Conservation (phyloP, 1,140 invertebrate genomes). For the Metopolophium dirhodum region DNA sequence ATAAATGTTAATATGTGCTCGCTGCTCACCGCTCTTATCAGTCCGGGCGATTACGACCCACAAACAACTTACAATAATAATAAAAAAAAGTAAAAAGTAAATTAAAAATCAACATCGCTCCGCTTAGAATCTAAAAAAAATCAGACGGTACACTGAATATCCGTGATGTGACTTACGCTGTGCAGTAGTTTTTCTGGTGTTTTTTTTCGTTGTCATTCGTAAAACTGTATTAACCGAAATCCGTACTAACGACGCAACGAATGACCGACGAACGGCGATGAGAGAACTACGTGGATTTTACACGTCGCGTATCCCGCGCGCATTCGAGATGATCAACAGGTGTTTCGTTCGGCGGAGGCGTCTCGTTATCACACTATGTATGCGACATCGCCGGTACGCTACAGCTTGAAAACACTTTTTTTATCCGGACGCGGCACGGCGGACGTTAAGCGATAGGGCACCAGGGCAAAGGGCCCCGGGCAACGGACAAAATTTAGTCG, state of each 20-base stretch:
- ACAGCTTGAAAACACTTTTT: neutral
- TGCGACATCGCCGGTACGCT: neutral
- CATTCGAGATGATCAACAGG: slow-evolving; percentile 36
- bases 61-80: slow-evolving; percentile 1
- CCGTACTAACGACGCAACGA: neutral
- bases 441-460: neutral
- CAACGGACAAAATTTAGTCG: neutral
- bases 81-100: neutral
- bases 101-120: neutral
- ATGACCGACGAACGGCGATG: neutral
- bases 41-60: neutral
- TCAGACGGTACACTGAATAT: neutral
- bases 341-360: neutral
- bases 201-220: neutral
- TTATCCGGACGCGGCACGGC: neutral
- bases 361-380: slow-evolving; percentile 24
- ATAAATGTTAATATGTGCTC: neutral
- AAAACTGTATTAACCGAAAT: neutral
- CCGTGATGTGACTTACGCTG: neutral
- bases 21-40: slow-evolving; percentile 2
- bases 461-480: too few relatives aligned
- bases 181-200: neutral
- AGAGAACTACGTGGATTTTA: neutral
- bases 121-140: too few relatives aligned
- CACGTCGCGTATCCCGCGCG: neutral